Evolutionary conservation across 2,113 vertebrate species (phyloP).

Genomic region (Rattus rattus): DNA sequence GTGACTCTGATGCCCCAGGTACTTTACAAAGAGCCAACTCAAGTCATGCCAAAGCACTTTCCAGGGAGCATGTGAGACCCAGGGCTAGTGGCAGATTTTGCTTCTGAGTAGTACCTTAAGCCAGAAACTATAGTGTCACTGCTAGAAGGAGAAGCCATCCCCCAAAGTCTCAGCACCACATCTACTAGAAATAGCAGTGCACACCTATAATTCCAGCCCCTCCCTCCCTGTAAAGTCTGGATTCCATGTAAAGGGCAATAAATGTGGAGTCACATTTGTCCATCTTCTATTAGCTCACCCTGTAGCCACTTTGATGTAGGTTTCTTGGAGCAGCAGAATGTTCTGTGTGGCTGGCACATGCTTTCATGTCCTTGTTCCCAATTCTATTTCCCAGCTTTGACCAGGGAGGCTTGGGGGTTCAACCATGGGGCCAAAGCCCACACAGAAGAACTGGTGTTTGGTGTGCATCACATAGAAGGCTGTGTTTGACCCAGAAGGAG

Average conservation of each 20-base stretch:
- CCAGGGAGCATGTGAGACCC: background rate
- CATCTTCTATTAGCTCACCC: conserved; percentile 76
- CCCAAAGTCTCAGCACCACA: background rate
- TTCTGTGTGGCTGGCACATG: background rate
- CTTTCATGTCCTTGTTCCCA: conserved; percentile 13
- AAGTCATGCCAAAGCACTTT: background rate
- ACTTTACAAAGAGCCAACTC: conserved; percentile 24
- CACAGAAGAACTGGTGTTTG: background rate
- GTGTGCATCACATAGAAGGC: background rate
- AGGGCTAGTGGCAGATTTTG: background rate
- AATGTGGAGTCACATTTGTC: conserved; percentile 79
- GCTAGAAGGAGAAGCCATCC: background rate
- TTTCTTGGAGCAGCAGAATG: conserved; percentile 36
- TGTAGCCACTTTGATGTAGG: conserved; percentile 70
- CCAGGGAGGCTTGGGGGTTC: background rate
- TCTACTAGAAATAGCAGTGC: background rate
- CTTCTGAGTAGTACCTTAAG: conserved; percentile 35
- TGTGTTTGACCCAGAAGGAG: background rate
- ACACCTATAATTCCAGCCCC: background rate
- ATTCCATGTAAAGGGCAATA: background rate
- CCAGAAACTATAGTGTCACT: conserved; percentile 43
- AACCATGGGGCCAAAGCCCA: background rate
- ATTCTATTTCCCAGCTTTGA: background rate
- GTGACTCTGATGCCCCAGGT: background rate
- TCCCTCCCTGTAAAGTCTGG: background rate